A percentile compares a stretch with the other conserved stretches of the same genome.
These are phyloP conservation scores for Leptinotarsa texana DNA, from an alignment of 1,140 invertebrate genomes.

Conservation along the genomic window DNA sequence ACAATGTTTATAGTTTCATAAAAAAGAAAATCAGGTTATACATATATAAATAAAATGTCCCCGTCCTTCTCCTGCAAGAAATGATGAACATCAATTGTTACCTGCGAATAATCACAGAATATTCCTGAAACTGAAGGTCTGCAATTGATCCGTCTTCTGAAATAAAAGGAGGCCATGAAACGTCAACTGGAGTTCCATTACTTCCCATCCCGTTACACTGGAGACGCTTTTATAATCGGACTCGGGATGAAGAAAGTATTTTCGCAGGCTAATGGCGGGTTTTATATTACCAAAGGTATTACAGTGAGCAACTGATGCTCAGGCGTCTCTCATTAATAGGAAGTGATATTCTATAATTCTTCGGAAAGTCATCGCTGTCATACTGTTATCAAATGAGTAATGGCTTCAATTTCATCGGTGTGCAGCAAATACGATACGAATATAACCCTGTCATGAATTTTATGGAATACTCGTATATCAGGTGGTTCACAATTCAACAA, in stretches of 20 bases:
- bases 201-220: constrained; percentile 10
- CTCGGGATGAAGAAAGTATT: neutral
- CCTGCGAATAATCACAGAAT: neutral
- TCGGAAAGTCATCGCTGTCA: neutral
- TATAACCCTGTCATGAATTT: no score
- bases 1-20: no score
- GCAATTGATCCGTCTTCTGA: neutral
- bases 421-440: no score
- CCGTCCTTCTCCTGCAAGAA: neutral
- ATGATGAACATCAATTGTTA: neutral
- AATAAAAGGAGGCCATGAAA: neutral
- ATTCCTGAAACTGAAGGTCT: neutral
- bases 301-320: neutral
- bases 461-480: no score
- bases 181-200: constrained; percentile 5
- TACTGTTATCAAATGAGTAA: no score
- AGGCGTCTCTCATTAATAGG: constrained; percentile 8
- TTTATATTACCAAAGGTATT: constrained; percentile 10
- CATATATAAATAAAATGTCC: no score
- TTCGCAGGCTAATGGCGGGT: constrained; percentile 9
- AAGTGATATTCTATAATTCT: constrained; percentile 15
- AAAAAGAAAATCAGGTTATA: no score
- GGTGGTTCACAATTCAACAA: no score
- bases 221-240: constrained; percentile 19
- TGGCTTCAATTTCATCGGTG: no score